These are phyloP conservation scores for Sciurus carolinensis DNA, from an alignment of 2,797 vertebrate genomes.

Conservation along the genomic window DNA sequence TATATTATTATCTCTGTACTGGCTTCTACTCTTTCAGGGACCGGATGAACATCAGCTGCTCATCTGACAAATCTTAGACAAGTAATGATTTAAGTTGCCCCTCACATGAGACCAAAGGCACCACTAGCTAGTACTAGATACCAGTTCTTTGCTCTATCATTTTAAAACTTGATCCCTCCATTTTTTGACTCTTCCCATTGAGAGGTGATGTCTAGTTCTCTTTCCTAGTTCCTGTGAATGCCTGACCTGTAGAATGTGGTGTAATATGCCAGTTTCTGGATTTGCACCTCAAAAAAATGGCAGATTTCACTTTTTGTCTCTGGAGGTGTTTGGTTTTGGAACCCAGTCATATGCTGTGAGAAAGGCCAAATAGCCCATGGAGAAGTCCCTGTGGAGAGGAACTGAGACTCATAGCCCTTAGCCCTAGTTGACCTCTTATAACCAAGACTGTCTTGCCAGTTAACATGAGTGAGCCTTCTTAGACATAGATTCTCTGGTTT, in stretches of 20 bases:
- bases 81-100: slow-evolving; percentile 5
- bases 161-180: not conserved
- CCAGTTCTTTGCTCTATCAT: slow-evolving; percentile 35
- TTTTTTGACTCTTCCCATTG: slow-evolving; percentile 10
- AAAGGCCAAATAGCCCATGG: not conserved
- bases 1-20: slow-evolving; percentile 42
- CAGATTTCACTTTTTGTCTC: slow-evolving; percentile 12
- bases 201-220: slow-evolving; percentile 5
- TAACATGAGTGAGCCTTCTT: not conserved
- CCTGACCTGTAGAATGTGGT: slow-evolving; percentile 12
- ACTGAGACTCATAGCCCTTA: not conserved
- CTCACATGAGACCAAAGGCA: not conserved
- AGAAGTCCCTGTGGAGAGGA: slow-evolving; percentile 12
- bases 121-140: slow-evolving; percentile 6
- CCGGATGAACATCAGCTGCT: not conserved
- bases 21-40: slow-evolving; percentile 33
- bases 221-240: not conserved
- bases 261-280: slow-evolving; percentile 38
- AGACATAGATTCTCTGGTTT: not conserved
- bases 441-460: not conserved
- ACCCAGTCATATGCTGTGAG: slow-evolving; percentile 4
- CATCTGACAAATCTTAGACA: slow-evolving; percentile 52
- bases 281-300: slow-evolving; percentile 46
- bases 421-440: slow-evolving; percentile 28
- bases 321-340: slow-evolving; percentile 14